Evolutionary conservation across 1,140 invertebrate species (phyloP).

Genomic region (Bombyx mandarina): DNA sequence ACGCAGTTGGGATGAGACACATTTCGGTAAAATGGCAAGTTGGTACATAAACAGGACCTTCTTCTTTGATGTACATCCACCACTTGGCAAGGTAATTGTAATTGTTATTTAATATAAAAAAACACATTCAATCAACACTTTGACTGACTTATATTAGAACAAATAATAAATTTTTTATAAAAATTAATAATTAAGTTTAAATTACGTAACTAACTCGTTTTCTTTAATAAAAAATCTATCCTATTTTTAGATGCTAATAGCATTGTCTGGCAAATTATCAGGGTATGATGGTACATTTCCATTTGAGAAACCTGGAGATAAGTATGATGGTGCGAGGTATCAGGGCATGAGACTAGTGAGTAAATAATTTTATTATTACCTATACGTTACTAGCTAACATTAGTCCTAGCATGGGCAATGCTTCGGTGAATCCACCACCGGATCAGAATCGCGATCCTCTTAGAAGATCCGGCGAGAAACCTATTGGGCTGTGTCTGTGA

Average conservation of each 20-base stretch:
- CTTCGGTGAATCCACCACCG: too few species aligned
- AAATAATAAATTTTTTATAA: too few species aligned
- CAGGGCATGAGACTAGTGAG: constrained; percentile 95
- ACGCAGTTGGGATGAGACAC: constrained; percentile 95
- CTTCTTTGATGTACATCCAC: constrained; percentile 99
- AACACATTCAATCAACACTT: not conserved
- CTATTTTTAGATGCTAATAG: constrained; percentile 90
- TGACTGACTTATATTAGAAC: too few species aligned
- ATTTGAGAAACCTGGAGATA: constrained; percentile 97
- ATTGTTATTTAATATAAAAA: not conserved
- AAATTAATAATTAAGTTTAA: too few species aligned
- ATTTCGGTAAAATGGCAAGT: constrained; percentile 98
- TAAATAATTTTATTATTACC: constrained; percentile 15
- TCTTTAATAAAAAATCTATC: too few species aligned
- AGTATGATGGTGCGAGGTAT: constrained; percentile 90
- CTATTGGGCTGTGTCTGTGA: too few species aligned
- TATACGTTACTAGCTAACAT: not conserved
- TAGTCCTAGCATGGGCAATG: too few species aligned
- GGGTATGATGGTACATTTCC: constrained; percentile 97
- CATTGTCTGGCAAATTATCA: constrained; percentile 90
- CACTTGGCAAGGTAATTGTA: constrained; percentile 86
- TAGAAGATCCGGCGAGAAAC: too few species aligned
- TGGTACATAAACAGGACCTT: constrained; percentile 98
- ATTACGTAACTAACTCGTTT: too few species aligned
- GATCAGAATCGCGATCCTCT: too few species aligned